Evolutionary conservation across 2,113 vertebrate species (phyloP).

Genomic region (Eulemur macaco): DNA sequence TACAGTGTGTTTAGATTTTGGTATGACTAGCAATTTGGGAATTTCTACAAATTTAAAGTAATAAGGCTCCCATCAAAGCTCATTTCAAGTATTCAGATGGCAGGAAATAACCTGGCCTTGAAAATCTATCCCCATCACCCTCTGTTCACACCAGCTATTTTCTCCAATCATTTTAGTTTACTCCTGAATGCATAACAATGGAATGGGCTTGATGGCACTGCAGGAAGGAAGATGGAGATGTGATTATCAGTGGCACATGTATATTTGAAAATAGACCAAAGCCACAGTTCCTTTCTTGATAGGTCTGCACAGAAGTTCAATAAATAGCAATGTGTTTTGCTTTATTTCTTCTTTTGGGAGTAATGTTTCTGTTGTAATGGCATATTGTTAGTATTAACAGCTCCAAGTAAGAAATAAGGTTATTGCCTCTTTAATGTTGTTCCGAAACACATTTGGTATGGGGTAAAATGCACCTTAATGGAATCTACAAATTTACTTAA

Average conservation of each 20-base stretch:
- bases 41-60: conserved; percentile 40
- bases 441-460: conserved; percentile 60
- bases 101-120: background rate
- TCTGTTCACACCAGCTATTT: background rate
- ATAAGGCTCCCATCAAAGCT: background rate
- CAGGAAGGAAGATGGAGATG: background rate
- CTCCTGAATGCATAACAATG: background rate
- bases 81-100: background rate
- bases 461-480: conserved; percentile 52
- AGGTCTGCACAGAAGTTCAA: background rate
- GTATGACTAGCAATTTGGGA: background rate
- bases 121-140: background rate
- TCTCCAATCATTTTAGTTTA: conserved; percentile 33
- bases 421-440: conserved; percentile 59
- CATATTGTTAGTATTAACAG: conserved; percentile 16
- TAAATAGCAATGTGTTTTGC: background rate
- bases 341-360: conserved; percentile 32
- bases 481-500: conserved; percentile 67
- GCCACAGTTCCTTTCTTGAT: conserved; percentile 13
- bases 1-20: background rate
- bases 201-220: background rate
- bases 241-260: background rate
- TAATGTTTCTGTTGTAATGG: conserved; percentile 53
- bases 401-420: conserved; percentile 46
- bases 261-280: background rate